Evolutionary conservation across 2,113 vertebrate genomes (phyloP).

Genomic region (Marmota flaviventris): DNA sequence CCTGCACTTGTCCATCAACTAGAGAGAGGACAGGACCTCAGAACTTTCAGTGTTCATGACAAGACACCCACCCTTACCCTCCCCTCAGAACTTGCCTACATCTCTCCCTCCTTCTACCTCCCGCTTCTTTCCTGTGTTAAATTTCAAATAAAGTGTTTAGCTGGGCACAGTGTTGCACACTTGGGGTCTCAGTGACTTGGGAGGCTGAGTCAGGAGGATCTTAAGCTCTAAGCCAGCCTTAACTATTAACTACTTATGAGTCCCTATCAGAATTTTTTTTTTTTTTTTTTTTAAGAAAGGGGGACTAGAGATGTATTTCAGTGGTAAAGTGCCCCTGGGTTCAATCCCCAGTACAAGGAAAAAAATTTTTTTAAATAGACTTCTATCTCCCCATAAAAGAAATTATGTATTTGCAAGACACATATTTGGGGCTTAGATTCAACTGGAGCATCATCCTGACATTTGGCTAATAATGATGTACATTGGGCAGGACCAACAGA

Average conservation of each 20-base stretch:
- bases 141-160: background rate
- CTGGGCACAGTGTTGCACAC: too few relatives aligned
- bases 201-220: too few relatives aligned
- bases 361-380: background rate
- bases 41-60: background rate
- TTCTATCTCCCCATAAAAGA: background rate
- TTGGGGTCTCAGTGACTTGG: too few relatives aligned
- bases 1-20: background rate
- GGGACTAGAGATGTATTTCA: too few relatives aligned
- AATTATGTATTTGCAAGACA: background rate
- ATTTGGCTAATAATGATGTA: background rate
- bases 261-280: too few relatives aligned
- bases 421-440: background rate
- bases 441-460: background rate
- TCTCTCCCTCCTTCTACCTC: too few relatives aligned
- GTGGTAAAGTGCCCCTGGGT: too few relatives aligned
- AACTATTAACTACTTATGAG: too few relatives aligned
- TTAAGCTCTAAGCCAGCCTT: too few relatives aligned
- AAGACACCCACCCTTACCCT: background rate
- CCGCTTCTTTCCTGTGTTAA: background rate
- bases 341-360: too few relatives aligned
- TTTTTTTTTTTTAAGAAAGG: too few relatives aligned
- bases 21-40: background rate
- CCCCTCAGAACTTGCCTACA: background rate
- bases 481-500: background rate